Evolutionary conservation across 37 sponge, comb jelly and placozoan genomes (phyloP).

Genomic region (Halichondria panicea): DNA sequence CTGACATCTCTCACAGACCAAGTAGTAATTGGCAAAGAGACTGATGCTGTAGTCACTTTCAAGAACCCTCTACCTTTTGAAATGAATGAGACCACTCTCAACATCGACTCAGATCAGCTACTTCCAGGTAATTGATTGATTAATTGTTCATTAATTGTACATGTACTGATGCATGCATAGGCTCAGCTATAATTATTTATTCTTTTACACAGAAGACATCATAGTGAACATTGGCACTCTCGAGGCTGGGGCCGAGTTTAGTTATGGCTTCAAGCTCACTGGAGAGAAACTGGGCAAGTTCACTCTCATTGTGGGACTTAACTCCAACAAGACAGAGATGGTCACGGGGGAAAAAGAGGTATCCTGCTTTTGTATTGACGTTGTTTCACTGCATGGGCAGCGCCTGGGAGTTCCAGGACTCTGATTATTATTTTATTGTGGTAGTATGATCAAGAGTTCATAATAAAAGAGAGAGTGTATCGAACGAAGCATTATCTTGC

Average conservation of each 20-base stretch:
- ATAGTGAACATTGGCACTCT: constrained; percentile 40
- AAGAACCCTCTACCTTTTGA: constrained; percentile 42
- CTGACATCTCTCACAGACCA: neutral
- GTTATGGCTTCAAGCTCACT: constrained; percentile 13
- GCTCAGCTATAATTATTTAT: neutral
- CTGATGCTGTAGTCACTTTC: constrained; percentile 11
- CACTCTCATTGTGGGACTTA: constrained; percentile 26
- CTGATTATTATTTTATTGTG: too few species aligned
- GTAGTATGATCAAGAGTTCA: too few species aligned
- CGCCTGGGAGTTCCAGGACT: too few species aligned
- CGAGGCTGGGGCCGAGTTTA: constrained; percentile 13
- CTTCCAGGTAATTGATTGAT: constrained; percentile 15
- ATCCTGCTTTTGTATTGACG: neutral
- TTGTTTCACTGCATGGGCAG: neutral
- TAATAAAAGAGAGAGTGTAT: too few species aligned
- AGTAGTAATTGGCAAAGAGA: constrained; percentile 12
- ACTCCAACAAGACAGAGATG: constrained; percentile 30
- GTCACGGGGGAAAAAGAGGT: constrained; percentile 42
- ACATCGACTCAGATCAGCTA: constrained; percentile 33
- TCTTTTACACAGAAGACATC: constrained; percentile 30
- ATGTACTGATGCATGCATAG: neutral
- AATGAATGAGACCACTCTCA: constrained; percentile 40
- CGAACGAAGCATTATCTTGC: too few species aligned
- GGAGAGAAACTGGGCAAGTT: constrained; percentile 33
- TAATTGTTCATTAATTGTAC: neutral